These are phyloP conservation scores for Hippopotamus amphibius DNA, from an alignment of 2,113 vertebrate genomes.

Conservation along the genomic window DNA sequence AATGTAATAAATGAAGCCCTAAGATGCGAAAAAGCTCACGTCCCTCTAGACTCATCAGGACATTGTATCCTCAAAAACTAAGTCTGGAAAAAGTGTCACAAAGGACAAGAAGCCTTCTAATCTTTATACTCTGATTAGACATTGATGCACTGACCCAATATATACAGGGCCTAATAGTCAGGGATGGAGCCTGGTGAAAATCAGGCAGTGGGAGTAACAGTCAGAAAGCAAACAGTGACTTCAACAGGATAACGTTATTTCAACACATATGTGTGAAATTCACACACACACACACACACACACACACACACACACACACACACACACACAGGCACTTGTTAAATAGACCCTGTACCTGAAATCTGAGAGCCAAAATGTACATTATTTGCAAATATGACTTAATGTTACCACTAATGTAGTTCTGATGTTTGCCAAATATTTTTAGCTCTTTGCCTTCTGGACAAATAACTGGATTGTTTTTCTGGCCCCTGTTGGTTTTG, in stretches of 20 bases:
- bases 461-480: background rate
- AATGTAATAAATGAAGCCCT: background rate
- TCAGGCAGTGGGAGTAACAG: background rate
- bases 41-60: background rate
- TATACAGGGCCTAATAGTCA: background rate
- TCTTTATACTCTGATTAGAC: background rate
- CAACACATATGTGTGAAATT: background rate
- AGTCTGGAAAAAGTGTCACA: conserved; percentile 41
- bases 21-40: background rate
- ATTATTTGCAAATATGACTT: conserved; percentile 38
- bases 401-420: background rate
- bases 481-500: background rate
- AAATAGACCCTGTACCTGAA: conserved; percentile 4
- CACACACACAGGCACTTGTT: background rate
- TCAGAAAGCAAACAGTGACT: conserved; percentile 18
- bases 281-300: background rate
- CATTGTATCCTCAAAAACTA: background rate
- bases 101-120: background rate
- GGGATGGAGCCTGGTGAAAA: background rate
- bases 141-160: background rate
- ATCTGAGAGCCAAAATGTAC: background rate
- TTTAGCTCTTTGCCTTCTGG: background rate
- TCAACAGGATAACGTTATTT: conserved; percentile 31
- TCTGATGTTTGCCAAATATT: conserved; percentile 19
- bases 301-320: background rate